phyloP scores from a whole-genome alignment of 2,113 vertebrate genomes.

The Narcine bancroftii region DNA sequence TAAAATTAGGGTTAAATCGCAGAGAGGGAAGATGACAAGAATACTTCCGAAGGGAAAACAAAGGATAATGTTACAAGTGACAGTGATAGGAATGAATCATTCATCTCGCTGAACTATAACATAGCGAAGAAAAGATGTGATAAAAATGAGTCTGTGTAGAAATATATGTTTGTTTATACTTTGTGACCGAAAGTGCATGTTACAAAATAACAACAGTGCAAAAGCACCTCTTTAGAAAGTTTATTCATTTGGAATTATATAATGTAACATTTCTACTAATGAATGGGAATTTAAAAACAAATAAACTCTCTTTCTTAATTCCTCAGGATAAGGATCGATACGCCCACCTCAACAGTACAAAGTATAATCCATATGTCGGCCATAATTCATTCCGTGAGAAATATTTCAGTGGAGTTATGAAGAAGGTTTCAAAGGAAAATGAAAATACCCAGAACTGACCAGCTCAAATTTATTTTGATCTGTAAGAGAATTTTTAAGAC shows the following conservation, averaged over 20 bases:
- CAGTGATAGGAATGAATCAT: background rate
- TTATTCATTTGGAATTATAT: background rate
- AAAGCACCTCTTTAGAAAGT: background rate
- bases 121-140: background rate
- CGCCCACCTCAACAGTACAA: slow-evolving; percentile 57
- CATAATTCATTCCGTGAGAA: slow-evolving; percentile 97
- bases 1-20: background rate
- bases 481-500: background rate
- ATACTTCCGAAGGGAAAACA: background rate
- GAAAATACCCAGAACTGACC: slow-evolving; percentile 55
- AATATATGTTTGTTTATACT: background rate
- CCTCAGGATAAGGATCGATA: slow-evolving; percentile 66
- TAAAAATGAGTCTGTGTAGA: background rate
- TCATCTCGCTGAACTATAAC: background rate
- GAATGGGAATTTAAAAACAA: too few species aligned
- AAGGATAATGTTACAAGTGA: background rate
- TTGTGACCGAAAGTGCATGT: background rate
- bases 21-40: background rate
- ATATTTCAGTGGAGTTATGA: slow-evolving; percentile 89
- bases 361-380: slow-evolving; percentile 70
- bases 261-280: background rate
- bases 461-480: slow-evolving; percentile 29
- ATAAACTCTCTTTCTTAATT: slow-evolving; percentile 25
- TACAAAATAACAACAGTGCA: background rate
- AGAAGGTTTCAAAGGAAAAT: slow-evolving; percentile 72